A percentile compares a stretch with the other conserved stretches of the same genome.
Evolutionary conservation across 2,113 vertebrate genomes (phyloP).

Genomic region (Sterna hirundo): DNA sequence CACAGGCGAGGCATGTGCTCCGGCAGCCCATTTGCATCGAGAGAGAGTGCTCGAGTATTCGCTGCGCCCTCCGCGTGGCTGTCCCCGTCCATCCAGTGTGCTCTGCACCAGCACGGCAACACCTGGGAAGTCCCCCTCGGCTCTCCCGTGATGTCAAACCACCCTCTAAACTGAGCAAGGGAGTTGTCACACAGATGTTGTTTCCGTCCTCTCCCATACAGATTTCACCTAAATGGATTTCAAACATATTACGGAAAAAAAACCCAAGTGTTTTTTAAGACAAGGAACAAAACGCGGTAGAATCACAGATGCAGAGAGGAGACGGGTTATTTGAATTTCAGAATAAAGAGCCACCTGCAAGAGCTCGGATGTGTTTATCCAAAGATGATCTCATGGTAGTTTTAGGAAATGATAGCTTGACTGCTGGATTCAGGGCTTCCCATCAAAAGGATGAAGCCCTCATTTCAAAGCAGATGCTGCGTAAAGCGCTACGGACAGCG

Average conservation of each 20-base stretch:
- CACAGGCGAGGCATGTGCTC: background rate
- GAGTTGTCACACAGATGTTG: background rate
- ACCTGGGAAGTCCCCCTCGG: background rate
- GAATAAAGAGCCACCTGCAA: background rate
- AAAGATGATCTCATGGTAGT: background rate
- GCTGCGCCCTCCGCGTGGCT: background rate
- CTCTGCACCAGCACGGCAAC: background rate
- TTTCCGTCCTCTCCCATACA: background rate
- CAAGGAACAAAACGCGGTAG: rapidly evolving
- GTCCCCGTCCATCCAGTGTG: background rate
- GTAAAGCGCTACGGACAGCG: background rate
- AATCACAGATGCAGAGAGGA: background rate
- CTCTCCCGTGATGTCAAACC: background rate
- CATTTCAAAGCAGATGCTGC: background rate
- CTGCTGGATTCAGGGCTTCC: background rate
- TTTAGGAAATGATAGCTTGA: background rate
- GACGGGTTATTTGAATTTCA: background rate
- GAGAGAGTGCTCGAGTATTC: background rate
- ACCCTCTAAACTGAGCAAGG: background rate
- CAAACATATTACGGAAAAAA: background rate
- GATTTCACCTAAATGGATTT: background rate
- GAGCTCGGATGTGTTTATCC: background rate
- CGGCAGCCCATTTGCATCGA: background rate
- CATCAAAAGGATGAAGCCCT: background rate
- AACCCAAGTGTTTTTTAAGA: background rate